Base-by-base conservation (phyloP, 1,140 invertebrate species). In the Cyrtorhinus lividipennis region DNA sequence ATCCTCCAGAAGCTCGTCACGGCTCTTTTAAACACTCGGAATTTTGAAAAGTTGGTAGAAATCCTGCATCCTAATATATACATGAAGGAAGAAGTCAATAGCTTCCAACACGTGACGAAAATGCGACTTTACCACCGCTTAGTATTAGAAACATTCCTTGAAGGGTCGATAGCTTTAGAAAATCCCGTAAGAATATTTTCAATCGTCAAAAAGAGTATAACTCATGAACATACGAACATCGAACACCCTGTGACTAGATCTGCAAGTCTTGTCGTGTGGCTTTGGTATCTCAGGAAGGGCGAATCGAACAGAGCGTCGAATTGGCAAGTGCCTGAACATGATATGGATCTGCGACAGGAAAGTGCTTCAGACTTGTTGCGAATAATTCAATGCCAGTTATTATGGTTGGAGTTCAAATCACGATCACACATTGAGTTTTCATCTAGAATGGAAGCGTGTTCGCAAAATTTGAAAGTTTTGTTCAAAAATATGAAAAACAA, bases 11-110 rank as follows among this genome's bases (percentile, higher is more conserved):
- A 24, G 15, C 3, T 30, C 3, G 8, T 26, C 15, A 2, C 18
- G n/a, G 24, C 24, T 25, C 27, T 59, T 59, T 30, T 59, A 26
- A 26, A 18, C n/a, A 59, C 58, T 12, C 27, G 27, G 38, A 59
- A 59, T 59, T 59, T 59, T 12, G 27, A 59, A 59, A 59, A 26
- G 27, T 30, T 59, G 27, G 13, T 18, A 30, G 24, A 59, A 59
- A 2, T 26, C 1, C 22, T 59, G 5, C 24, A 26, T 10, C 58
- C 58, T n/a, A 59, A 59, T n/a, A 18, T 59, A 23, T 59, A 59
- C 26, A 59, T 30, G 15, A 30, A 30, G 8, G 58, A 59, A 30
- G 26, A 26, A 27, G 15, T 30, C 18, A 2, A 27, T 25, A 27
- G 24, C 2, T 59, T 22, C 23, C 23, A 30, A 30, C 27, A 59